These are phyloP conservation scores for Phocoena sinus DNA, from an alignment of 2,113 vertebrate species.

Conservation along the genomic window DNA sequence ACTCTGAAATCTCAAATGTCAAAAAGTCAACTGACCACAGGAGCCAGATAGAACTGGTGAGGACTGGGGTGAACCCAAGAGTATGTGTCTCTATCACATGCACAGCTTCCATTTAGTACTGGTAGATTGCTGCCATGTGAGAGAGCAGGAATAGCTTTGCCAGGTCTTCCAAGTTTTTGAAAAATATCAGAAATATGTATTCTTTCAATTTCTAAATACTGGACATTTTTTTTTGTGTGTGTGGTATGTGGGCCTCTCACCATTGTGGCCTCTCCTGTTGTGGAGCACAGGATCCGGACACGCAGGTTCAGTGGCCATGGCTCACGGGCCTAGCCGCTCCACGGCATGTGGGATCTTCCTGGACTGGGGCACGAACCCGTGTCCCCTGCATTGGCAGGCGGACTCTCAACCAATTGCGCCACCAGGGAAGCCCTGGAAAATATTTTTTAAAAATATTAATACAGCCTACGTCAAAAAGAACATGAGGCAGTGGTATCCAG, in stretches of 20 bases:
- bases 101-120: neutral
- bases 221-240: neutral
- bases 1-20: neutral
- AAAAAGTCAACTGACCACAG: neutral
- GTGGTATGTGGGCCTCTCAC: too few relatives aligned
- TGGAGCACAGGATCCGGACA: too few relatives aligned
- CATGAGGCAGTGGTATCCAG: neutral
- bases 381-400: too few relatives aligned
- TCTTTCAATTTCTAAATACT: neutral
- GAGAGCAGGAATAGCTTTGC: neutral
- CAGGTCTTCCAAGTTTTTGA: neutral
- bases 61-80: neutral
- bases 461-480: neutral
- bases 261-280: too few relatives aligned
- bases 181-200: neutral
- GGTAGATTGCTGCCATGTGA: neutral
- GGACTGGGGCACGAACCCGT: too few relatives aligned
- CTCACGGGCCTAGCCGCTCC: too few relatives aligned
- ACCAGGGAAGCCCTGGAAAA: neutral
- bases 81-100: neutral
- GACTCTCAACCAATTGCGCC: too few relatives aligned
- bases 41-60: neutral
- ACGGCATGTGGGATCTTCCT: too few relatives aligned
- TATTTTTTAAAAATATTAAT: neutral
- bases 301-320: too few relatives aligned